Conservation (phyloP, 2,797 vertebrate species). For the Phrynocephalus vlangalii region DNA sequence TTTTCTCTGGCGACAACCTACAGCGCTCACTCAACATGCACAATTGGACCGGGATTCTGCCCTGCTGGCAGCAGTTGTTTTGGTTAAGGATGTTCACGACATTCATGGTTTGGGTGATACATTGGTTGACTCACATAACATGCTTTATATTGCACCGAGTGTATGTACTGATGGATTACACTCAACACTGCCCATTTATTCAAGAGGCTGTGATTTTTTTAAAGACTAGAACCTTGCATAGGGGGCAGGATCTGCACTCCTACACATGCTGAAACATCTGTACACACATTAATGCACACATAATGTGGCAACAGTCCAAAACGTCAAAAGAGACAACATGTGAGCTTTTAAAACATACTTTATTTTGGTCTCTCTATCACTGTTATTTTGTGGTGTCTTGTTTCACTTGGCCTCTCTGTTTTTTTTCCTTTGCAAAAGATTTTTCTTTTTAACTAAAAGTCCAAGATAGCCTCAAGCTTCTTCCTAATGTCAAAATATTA, state of each 20-base stretch:
- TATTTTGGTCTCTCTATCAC: not conserved
- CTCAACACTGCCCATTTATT: too few relatives aligned
- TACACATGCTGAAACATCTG: not conserved
- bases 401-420: not conserved
- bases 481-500: not conserved
- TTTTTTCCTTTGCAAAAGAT: not conserved
- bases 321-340: not conserved
- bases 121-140: not conserved
- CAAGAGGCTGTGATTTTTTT: too few relatives aligned
- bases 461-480: not conserved
- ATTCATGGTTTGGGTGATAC: too few relatives aligned
- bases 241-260: not conserved
- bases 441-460: not conserved
- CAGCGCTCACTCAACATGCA: not conserved
- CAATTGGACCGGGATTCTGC: not conserved
- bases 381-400: accelerated
- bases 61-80: too few relatives aligned
- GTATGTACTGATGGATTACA: not conserved
- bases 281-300: not conserved
- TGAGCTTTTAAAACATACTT: too few relatives aligned
- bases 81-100: too few relatives aligned
- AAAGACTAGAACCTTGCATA: too few relatives aligned
- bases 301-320: not conserved
- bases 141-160: not conserved
- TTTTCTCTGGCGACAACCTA: not conserved